Percentiles rank a stretch among this genome's conserved stretches.
phyloP scores from a whole-genome alignment of 2,888 invertebrate species.

The Acleris cristana region DNA sequence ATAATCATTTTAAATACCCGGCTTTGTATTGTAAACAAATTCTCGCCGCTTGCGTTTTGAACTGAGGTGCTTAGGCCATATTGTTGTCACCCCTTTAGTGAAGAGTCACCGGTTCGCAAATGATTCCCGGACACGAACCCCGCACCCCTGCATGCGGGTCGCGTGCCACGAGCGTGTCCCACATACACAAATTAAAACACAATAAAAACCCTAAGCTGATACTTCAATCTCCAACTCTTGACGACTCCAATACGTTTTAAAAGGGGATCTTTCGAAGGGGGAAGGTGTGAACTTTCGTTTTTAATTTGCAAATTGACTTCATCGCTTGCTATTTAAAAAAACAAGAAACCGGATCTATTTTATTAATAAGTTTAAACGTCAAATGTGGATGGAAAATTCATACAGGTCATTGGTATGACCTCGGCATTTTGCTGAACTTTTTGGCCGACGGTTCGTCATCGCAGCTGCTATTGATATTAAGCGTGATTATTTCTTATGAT shows the following conservation, averaged over 20 bases:
- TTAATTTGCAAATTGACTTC: slow-evolving; percentile 21
- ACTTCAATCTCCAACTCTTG: slow-evolving; percentile 62
- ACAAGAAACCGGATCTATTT: slow-evolving; percentile 64
- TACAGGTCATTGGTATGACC: slow-evolving; percentile 19
- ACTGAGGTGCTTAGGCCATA: slow-evolving; percentile 19
- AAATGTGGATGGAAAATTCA: slow-evolving; percentile 7
- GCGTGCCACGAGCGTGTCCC: slow-evolving; percentile 78
- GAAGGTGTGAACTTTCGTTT: slow-evolving; percentile 60
- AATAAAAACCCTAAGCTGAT: slow-evolving; percentile 66
- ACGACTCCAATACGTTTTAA: slow-evolving; percentile 54
- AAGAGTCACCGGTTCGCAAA: slow-evolving; percentile 54
- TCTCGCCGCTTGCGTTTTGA: slow-evolving; percentile 21
- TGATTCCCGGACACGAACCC: slow-evolving; percentile 33
- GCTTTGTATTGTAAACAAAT: slow-evolving; percentile 31
- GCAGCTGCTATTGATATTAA: too few species aligned
- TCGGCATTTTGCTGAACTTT: slow-evolving; percentile 29
- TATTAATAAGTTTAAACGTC: slow-evolving; percentile 17
- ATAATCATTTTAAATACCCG: slow-evolving; percentile 26
- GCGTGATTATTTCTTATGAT: too few species aligned
- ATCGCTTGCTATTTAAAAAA: slow-evolving; percentile 41
- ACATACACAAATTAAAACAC: slow-evolving; percentile 74
- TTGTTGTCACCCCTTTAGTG: slow-evolving; percentile 34
- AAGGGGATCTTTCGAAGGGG: slow-evolving; percentile 52
- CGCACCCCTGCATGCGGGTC: slow-evolving; percentile 67
- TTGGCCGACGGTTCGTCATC: not conserved